Percentiles rank a stretch among this genome's conserved stretches.
Evolutionary conservation across 2,797 vertebrate species (phyloP).

Genomic region (Danio aesculapii): DNA sequence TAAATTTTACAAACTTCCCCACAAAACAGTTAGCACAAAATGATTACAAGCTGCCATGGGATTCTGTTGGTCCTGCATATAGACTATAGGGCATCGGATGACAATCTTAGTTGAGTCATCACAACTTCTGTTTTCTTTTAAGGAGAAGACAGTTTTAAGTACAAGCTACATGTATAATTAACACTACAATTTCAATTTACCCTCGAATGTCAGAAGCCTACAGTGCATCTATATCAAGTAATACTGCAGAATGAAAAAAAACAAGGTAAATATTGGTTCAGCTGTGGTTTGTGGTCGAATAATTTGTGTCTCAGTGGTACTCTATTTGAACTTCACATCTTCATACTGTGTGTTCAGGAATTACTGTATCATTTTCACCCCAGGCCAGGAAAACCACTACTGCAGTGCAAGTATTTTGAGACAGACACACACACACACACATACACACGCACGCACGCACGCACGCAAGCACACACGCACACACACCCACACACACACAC

Average conservation of each 20-base stretch:
- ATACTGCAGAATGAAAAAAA: not conserved
- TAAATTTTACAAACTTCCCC: too few relatives aligned
- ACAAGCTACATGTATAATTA: not conserved
- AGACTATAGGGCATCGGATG: not conserved
- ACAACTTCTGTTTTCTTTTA: not conserved
- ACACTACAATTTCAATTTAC: not conserved
- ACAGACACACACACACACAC: slow-evolving; percentile 37
- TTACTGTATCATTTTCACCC: slow-evolving; percentile 49
- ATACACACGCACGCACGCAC: not conserved
- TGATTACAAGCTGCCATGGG: too few relatives aligned
- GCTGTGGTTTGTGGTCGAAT: not conserved
- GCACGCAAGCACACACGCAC: not conserved
- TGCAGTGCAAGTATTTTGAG: slow-evolving; percentile 12
- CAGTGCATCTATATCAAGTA: not conserved
- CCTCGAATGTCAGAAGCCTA: not conserved
- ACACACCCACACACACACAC: too few relatives aligned
- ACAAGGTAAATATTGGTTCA: slow-evolving; percentile 17
- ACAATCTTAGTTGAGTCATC: not conserved
- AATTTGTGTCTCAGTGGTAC: not conserved
- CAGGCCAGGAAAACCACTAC: slow-evolving; percentile 42
- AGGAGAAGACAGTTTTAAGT: not conserved
- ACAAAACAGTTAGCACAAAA: too few relatives aligned
- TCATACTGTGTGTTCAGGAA: slow-evolving; percentile 34
- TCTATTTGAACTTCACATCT: slow-evolving; percentile 11
- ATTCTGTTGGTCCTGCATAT: not conserved